phyloP scores from a whole-genome alignment of 1,140 invertebrate genomes.

The Bombus confusus region DNA sequence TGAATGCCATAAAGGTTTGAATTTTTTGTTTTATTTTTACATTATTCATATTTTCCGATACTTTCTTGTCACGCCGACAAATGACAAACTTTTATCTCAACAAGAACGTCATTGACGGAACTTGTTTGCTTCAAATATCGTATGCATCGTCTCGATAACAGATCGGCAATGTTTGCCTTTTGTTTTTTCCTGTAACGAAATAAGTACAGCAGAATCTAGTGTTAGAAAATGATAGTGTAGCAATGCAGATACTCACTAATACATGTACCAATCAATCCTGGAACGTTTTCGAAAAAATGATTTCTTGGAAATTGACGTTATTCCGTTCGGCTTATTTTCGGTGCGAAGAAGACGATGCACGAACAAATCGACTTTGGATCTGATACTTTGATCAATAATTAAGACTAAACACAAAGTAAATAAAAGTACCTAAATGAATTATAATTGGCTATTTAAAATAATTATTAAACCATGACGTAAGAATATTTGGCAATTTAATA shows the following conservation, averaged over 20 bases:
- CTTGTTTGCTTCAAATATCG: background rate
- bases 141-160: background rate
- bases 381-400: too few species aligned
- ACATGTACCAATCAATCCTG: background rate
- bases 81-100: background rate
- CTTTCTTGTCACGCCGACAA: too few species aligned
- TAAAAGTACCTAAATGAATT: background rate
- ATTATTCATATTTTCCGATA: too few species aligned
- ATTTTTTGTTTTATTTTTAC: too few species aligned
- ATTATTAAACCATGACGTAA: background rate
- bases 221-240: background rate
- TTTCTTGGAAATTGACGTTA: too few species aligned
- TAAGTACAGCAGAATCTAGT: background rate
- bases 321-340: too few species aligned
- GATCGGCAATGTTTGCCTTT: background rate
- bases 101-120: background rate
- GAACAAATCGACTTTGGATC: too few species aligned
- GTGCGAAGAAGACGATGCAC: too few species aligned
- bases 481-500: background rate
- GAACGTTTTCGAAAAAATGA: background rate
- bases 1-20: too few species aligned
- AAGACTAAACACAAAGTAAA: too few species aligned
- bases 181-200: background rate
- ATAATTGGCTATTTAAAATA: background rate
- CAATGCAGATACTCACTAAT: background rate